Base-by-base conservation (phyloP, 37 sponge, comb jelly and placozoan genomes). In the Geodia barretti region DNA sequence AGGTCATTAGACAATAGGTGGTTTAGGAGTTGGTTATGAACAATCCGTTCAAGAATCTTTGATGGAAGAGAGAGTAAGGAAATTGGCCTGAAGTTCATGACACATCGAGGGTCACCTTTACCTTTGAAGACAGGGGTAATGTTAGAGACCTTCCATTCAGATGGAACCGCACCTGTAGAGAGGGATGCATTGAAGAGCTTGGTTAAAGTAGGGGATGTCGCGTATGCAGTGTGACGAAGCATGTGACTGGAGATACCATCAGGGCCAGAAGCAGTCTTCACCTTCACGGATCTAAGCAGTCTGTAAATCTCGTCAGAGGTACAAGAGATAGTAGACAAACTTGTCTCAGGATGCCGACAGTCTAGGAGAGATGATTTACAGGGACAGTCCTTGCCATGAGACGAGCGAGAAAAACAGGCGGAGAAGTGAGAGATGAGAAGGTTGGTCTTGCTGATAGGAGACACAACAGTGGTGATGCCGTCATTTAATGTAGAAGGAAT, bases 211-310 rank as follows among this genome's bases (percentile, higher is more conserved):
- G 74, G 36, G 3, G 60, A 25, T 3, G 41, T 65, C 24, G 75
- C 39, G 29, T 38, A 24, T 8, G 68, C 84, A 30, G 74, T 64
- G 1, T 29, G 34, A 17, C 32, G 25, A 17, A 86, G 47, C 74
- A 73, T 70, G 19, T 35, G 11, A 36, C 39, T 29, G 41, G 86
- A 64, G n/a, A 86, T 78, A 0, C 73, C 86, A 63, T 86, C 85
- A 60, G 77, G 77, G 1, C 85, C 85, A 54, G 77, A 74, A 29
- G 85, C 69, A 31, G 72, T 84, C 11, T 84, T 76, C 39, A 69
- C 33, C 39, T 79, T 79, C 2, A 58, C 7, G 32, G 31, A 20
- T 26, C 21, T 4, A 3, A 79, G 32, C 21, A 69, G 23, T n/a
- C 63, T 36, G 4, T 9, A 4, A 26, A 79, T 65, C 69, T 79